A percentile compares a stretch with the other conserved stretches of the same genome.
Conservation (phyloP, 2,113 vertebrate genomes). For the Ginglymostoma cirratum region DNA sequence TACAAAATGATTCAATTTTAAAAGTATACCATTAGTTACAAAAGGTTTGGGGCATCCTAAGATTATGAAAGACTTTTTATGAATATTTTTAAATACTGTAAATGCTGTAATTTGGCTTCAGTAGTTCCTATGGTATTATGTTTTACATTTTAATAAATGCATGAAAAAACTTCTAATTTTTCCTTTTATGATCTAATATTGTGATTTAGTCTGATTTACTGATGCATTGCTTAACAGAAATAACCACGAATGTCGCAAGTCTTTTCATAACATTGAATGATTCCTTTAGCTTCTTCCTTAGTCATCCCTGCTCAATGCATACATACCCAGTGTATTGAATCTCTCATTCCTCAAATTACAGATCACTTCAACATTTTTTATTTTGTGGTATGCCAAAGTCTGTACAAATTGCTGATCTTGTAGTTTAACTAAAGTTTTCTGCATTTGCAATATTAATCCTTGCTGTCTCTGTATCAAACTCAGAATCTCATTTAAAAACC, state of each 20-base stretch:
- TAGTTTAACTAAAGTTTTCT: neutral
- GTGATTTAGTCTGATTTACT: neutral
- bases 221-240: neutral
- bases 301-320: neutral
- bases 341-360: neutral
- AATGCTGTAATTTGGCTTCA: neutral
- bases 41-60: neutral
- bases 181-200: neutral
- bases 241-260: neutral
- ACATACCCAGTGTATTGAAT: neutral
- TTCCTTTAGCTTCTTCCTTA: neutral
- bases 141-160: neutral
- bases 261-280: neutral
- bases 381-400: neutral
- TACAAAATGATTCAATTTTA: neutral
- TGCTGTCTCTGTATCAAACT: neutral
- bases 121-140: neutral
- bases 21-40: neutral
- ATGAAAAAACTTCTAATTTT: neutral
- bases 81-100: neutral
- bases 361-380: neutral
- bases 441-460: neutral
- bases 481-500: neutral
- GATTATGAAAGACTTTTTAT: neutral
- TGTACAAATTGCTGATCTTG: neutral